phyloP scores from a whole-genome alignment of 2,797 vertebrate species.

The Acanthurus lineatus region DNA sequence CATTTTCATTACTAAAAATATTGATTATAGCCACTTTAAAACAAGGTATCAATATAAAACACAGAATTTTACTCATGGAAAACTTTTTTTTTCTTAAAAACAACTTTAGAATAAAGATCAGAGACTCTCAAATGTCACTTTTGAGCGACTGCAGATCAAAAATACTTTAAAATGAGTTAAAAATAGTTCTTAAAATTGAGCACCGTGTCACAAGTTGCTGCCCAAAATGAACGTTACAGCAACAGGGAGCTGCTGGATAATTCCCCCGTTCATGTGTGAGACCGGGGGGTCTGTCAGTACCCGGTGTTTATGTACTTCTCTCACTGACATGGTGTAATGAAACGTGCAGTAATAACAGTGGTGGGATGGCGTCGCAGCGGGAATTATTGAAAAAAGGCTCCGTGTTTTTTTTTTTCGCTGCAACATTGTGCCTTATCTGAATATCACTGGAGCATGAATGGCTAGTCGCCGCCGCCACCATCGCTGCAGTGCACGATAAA shows the following conservation, averaged over 20 bases:
- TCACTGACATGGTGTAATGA: constrained; percentile 78
- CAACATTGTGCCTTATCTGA: constrained; percentile 66
- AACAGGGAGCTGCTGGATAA: constrained; percentile 54
- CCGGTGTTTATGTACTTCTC: constrained; percentile 81
- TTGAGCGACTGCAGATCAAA: neutral
- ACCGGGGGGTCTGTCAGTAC: constrained; percentile 73
- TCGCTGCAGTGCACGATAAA: neutral
- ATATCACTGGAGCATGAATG: constrained; percentile 71
- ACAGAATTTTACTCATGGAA: neutral
- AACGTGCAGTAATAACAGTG: constrained; percentile 82
- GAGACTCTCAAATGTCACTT: neutral
- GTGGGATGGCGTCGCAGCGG: constrained; percentile 74
- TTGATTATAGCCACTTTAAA: neutral
- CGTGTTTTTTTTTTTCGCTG: constrained; percentile 63
- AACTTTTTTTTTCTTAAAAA: neutral
- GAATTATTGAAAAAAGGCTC: constrained; percentile 72
- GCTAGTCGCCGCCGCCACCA: constrained; percentile 14
- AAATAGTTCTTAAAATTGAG: constrained; percentile 26
- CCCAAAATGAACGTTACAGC: constrained; percentile 48
- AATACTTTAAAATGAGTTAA: constrained; percentile 17
- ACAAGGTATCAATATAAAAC: neutral
- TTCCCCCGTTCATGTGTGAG: constrained; percentile 65
- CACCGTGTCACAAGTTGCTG: constrained; percentile 40
- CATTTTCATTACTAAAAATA: no score
- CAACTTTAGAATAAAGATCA: neutral